phyloP scores from a whole-genome alignment of 2,113 vertebrate genomes.

The Zosterops japonicus region DNA sequence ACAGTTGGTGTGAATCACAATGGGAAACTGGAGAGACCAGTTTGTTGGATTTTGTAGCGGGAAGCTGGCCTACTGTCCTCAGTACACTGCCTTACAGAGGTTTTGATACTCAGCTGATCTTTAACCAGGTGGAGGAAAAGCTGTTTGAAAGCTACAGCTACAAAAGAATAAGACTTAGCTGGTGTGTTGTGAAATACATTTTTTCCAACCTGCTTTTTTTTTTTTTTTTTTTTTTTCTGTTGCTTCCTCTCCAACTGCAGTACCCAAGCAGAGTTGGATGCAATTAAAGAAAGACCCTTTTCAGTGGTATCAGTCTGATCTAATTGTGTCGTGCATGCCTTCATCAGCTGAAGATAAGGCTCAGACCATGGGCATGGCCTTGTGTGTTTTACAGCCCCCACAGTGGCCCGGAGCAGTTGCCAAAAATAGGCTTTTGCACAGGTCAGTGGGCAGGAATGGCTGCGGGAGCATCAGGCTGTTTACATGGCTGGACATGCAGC shows the following conservation, averaged over 20 bases:
- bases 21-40: not conserved
- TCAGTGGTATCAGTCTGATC: not conserved
- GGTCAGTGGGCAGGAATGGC: conserved; percentile 70
- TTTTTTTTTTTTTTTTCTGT: not conserved
- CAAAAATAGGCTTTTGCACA: conserved; percentile 73
- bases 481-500: conserved; percentile 43
- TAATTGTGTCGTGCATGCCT: not conserved
- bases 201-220: not conserved
- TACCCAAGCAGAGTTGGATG: not conserved
- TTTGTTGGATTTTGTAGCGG: not conserved
- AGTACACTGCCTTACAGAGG: not conserved
- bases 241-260: not conserved
- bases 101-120: not conserved
- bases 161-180: not conserved
- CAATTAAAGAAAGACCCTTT: not conserved
- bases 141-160: not conserved
- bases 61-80: not conserved
- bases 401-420: conserved; percentile 41
- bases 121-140: conserved; percentile 8
- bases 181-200: not conserved
- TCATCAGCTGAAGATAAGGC: not conserved
- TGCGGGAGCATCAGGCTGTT: conserved; percentile 40
- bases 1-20: not conserved
- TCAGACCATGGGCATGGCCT: not conserved
- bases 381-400: not conserved